Conservation (phyloP, 2,797 vertebrate species). For the Tarsius wallacei region DNA sequence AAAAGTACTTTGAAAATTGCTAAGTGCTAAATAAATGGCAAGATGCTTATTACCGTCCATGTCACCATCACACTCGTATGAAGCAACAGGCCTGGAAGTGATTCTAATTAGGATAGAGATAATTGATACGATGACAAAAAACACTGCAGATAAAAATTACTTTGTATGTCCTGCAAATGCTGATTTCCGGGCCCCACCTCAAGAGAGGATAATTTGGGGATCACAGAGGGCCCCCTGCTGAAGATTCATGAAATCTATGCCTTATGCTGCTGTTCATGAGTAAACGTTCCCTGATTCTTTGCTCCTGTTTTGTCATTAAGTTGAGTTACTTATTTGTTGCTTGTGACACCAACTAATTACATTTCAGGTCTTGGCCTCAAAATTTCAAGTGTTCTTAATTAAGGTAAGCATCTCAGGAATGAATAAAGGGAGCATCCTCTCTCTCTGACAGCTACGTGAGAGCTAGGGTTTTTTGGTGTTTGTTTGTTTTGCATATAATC, state of each 20-base stretch:
- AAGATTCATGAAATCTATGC: background rate
- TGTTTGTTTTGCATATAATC: background rate
- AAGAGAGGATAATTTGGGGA: background rate
- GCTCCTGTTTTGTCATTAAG: background rate
- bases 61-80: background rate
- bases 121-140: background rate
- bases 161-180: background rate
- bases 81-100: background rate
- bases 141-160: background rate
- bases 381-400: background rate
- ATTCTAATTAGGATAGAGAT: background rate
- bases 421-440: background rate
- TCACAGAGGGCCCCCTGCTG: rapidly evolving
- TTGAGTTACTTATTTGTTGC: background rate
- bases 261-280: background rate
- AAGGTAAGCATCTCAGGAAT: background rate
- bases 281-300: background rate
- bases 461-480: background rate
- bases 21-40: background rate
- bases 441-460: background rate
- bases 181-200: background rate
- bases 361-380: background rate
- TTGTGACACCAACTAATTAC: background rate
- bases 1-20: background rate
- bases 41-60: background rate